phyloP scores from a whole-genome alignment of 1,140 invertebrate genomes.

The Eciton burchellii region DNA sequence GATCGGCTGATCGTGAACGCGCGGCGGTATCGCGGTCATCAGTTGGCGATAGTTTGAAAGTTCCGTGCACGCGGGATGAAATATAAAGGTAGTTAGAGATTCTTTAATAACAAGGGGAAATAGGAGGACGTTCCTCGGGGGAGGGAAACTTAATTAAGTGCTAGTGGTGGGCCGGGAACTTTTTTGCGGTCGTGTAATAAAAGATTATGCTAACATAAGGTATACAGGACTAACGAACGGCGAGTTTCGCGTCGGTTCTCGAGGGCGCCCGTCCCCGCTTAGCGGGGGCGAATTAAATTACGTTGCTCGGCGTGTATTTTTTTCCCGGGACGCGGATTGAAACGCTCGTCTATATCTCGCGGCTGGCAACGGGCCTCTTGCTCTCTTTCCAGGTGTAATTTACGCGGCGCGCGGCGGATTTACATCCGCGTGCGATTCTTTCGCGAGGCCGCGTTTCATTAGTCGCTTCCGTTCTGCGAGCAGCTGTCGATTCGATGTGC shows the following conservation, averaged over 20 bases:
- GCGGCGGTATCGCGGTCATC: too few relatives aligned
- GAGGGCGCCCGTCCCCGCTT: conserved; percentile 21
- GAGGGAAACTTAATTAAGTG: conserved; percentile 57
- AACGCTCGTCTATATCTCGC: conserved; percentile 45
- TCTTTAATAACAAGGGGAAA: conserved; percentile 58
- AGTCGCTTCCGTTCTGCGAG: conserved; percentile 22
- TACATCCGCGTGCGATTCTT: conserved; percentile 38
- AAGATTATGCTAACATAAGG: conserved; percentile 63
- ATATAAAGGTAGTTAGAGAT: conserved; percentile 40
- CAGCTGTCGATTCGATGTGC: conserved; percentile 25
- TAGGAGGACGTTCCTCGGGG: conserved; percentile 35
- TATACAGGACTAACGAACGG: conserved; percentile 60
- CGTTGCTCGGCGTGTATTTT: conserved; percentile 32
- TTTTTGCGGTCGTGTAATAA: conserved; percentile 57
- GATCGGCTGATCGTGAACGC: too few relatives aligned
- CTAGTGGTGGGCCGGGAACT: conserved; percentile 48
- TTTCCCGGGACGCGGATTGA: conserved; percentile 42
- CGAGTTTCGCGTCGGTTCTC: conserved; percentile 48
- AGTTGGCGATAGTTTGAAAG: not conserved
- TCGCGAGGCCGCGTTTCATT: conserved; percentile 14
- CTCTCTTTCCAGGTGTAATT: conserved; percentile 44
- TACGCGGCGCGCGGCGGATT: conserved; percentile 25
- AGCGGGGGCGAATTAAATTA: conserved; percentile 47
- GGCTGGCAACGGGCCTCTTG: not conserved
- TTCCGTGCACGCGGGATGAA: not conserved